Evolutionary conservation across 2,113 vertebrate genomes (phyloP).

Genomic region (Tragelaphus scriptus): DNA sequence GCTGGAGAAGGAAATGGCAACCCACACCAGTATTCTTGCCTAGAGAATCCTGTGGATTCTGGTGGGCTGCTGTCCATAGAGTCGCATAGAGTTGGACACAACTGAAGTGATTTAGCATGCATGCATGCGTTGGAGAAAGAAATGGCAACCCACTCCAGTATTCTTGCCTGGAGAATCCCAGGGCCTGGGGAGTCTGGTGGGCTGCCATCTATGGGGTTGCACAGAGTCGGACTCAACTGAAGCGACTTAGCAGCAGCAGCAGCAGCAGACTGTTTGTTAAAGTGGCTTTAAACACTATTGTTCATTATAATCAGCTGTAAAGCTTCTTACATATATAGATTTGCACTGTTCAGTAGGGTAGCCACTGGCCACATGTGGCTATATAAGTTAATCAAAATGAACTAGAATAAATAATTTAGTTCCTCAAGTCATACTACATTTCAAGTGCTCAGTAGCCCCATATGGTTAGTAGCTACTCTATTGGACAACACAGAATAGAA

Average conservation of each 20-base stretch:
- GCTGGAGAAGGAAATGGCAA: background rate
- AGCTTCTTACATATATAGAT: fast-evolving
- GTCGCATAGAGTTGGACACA: background rate
- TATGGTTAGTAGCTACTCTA: background rate
- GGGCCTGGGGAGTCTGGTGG: background rate
- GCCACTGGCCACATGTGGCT: background rate
- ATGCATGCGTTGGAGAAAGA: background rate
- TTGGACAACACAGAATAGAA: background rate
- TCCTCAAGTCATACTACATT: background rate
- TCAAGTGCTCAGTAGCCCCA: background rate
- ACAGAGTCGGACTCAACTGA: background rate
- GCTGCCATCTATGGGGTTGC: background rate
- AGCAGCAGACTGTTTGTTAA: background rate
- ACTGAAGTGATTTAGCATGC: background rate
- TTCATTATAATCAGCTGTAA: background rate
- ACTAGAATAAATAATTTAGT: background rate
- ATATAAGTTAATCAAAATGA: background rate
- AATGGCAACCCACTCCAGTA: background rate
- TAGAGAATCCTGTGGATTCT: background rate
- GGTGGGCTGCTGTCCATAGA: background rate
- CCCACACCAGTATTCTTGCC: background rate
- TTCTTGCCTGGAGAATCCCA: background rate
- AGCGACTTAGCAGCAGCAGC: background rate
- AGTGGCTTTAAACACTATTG: background rate
- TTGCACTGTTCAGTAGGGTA: background rate